Percentiles rank a stretch among this genome's conserved stretches.
These are phyloP conservation scores for Sebastes aleutianus DNA, from an alignment of 2,797 vertebrate species.

Conservation along the genomic window DNA sequence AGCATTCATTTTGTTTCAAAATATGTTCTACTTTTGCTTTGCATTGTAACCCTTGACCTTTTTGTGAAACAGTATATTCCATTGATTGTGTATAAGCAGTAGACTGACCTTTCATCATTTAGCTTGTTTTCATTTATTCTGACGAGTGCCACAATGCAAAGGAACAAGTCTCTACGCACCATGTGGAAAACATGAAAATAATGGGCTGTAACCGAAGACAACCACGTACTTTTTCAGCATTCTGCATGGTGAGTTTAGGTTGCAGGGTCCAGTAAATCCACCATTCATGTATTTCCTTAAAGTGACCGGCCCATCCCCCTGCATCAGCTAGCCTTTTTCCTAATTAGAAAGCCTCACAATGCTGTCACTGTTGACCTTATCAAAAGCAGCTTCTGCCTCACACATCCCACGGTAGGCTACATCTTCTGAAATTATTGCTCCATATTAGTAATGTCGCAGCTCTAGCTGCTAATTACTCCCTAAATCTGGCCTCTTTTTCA, in stretches of 20 bases:
- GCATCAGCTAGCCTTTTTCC: constrained; percentile 47
- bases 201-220: not conserved
- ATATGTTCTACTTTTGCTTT: not conserved
- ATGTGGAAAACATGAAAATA: not conserved
- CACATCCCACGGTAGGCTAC: constrained; percentile 13
- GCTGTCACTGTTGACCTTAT: constrained; percentile 79
- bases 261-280: constrained; percentile 1
- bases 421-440: constrained; percentile 39
- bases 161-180: not conserved
- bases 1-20: not conserved
- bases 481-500: constrained; percentile 41
- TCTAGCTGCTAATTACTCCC: constrained; percentile 41
- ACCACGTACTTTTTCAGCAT: not conserved
- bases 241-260: not conserved
- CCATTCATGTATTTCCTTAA: constrained; percentile 16
- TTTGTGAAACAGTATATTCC: not conserved
- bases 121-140: not conserved
- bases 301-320: constrained; percentile 1
- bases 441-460: constrained; percentile 23
- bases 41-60: not conserved
- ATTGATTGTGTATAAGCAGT: not conserved
- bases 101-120: not conserved
- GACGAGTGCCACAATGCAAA: not conserved
- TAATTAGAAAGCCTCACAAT: constrained; percentile 71
- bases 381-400: constrained; percentile 47